Percentiles rank a stretch among this genome's conserved stretches.
Conservation (phyloP, 2,797 vertebrate genomes). For the Sebastes nivosus region DNA sequence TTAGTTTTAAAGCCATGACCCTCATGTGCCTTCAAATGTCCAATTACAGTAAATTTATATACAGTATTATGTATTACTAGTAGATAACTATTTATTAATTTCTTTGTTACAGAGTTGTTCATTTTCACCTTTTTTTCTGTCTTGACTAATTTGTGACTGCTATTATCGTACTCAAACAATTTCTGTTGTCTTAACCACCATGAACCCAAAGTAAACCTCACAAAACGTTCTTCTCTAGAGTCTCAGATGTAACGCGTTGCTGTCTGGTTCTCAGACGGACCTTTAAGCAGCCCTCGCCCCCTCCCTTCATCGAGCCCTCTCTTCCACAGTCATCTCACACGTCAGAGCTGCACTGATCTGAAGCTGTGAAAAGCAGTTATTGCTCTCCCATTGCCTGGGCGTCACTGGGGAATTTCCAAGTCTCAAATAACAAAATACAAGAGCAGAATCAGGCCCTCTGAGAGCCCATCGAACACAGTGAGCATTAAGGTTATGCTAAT, state of each 20-base stretch:
- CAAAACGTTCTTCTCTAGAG: background rate
- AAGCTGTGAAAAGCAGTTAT: slow-evolving; percentile 69
- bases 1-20: background rate
- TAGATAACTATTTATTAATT: background rate
- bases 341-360: slow-evolving; percentile 73
- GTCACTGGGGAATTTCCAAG: slow-evolving; percentile 57
- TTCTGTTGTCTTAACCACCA: background rate
- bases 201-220: background rate
- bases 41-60: background rate
- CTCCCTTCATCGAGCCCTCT: slow-evolving; percentile 12
- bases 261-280: slow-evolving; percentile 25
- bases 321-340: slow-evolving; percentile 49
- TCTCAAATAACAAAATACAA: slow-evolving; percentile 66
- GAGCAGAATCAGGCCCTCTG: slow-evolving; percentile 47
- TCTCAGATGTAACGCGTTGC: background rate
- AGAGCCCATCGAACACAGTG: slow-evolving; percentile 49
- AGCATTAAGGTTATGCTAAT: slow-evolving; percentile 63
- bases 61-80: accelerated
- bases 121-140: background rate
- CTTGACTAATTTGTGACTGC: background rate
- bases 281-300: slow-evolving; percentile 31
- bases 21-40: background rate
- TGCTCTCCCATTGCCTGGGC: slow-evolving; percentile 53
- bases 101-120: background rate
- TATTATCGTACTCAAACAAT: background rate